phyloP scores from a whole-genome alignment of 2,888 invertebrate species.

The Julus scanicus region DNA sequence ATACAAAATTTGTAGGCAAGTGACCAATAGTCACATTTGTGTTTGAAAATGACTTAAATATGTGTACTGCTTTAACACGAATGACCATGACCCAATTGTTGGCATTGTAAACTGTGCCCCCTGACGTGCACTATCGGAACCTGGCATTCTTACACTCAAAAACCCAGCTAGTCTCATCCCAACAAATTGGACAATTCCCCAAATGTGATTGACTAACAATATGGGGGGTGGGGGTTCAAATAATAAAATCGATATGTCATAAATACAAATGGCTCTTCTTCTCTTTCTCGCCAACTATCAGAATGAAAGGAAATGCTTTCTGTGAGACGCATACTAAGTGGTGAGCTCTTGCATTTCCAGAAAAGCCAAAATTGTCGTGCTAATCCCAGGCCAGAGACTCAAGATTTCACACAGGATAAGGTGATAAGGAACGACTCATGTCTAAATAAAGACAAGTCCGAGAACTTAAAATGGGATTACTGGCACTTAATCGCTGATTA shows the following conservation, averaged over 20 bases:
- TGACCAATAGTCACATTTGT: too few relatives aligned
- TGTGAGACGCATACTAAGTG: not conserved
- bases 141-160: not conserved
- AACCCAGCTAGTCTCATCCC: not conserved
- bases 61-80: not conserved
- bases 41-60: not conserved
- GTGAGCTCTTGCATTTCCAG: not conserved
- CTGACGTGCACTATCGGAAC: not conserved
- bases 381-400: not conserved
- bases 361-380: not conserved
- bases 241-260: constrained; percentile 33
- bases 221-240: not conserved
- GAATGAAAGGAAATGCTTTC: constrained; percentile 33
- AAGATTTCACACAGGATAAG: too few relatives aligned
- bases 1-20: not conserved
- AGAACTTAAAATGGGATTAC: not conserved
- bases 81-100: constrained; percentile 24
- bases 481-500: not conserved
- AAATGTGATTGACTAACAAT: constrained; percentile 33
- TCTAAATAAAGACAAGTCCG: not conserved
- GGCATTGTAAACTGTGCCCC: not conserved
- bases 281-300: not conserved
- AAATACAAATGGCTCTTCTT: constrained; percentile 17
- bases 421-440: not conserved
- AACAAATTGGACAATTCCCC: not conserved